These are phyloP conservation scores for Cyphomyrmex costatus DNA, from an alignment of 1,140 invertebrate genomes.

Conservation along the genomic window DNA sequence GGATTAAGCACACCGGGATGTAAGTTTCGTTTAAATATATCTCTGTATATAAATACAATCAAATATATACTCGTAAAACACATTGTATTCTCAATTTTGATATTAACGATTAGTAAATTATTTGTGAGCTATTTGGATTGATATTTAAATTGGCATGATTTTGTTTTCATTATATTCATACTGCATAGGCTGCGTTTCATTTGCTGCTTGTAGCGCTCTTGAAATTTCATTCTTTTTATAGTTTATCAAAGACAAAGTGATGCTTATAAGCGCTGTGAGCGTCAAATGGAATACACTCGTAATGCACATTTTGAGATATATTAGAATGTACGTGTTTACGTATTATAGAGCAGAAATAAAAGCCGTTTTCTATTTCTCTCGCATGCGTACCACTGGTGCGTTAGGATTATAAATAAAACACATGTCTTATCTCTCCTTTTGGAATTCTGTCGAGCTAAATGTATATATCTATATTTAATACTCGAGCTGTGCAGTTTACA, in stretches of 20 bases:
- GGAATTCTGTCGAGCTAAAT: constrained; percentile 83
- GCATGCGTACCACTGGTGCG: background rate
- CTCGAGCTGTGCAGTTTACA: constrained; percentile 38
- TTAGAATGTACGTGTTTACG: background rate
- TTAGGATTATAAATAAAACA: constrained; percentile 81
- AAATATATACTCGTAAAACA: background rate
- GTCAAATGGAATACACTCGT: too few relatives aligned
- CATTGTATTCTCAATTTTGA: background rate
- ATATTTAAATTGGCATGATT: background rate
- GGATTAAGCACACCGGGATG: constrained; percentile 81
- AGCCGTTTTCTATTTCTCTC: constrained; percentile 15
- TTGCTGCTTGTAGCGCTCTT: too few relatives aligned
- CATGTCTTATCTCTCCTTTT: constrained; percentile 80
- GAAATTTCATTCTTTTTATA: too few relatives aligned
- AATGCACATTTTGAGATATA: background rate
- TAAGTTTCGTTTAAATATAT: constrained; percentile 72
- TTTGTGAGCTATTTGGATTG: background rate
- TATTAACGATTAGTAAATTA: background rate
- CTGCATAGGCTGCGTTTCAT: too few relatives aligned
- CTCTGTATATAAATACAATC: background rate
- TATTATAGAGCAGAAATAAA: constrained; percentile 35
- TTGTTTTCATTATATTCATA: background rate
- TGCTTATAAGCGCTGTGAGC: too few relatives aligned
- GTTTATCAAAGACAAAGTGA: too few relatives aligned
- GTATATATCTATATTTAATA: constrained; percentile 78